A percentile compares a stretch with the other conserved stretches of the same genome.
These are phyloP conservation scores for Erebia epiphron DNA, from an alignment of 2,888 invertebrate species.

Conservation along the genomic window DNA sequence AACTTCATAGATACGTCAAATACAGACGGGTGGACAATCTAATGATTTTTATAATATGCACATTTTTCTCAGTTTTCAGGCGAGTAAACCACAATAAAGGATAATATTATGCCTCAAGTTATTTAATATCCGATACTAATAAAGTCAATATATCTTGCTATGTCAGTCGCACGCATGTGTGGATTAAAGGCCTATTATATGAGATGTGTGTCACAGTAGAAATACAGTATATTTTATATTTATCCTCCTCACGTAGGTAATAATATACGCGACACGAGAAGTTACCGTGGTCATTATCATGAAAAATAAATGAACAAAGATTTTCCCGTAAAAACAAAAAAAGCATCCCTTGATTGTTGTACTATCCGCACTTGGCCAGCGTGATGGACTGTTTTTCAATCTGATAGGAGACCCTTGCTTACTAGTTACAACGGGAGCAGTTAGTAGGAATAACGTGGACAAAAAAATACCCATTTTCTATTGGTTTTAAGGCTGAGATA, in stretches of 20 bases:
- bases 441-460: too few species aligned
- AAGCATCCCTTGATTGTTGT: too few species aligned
- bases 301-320: slow-evolving; percentile 20
- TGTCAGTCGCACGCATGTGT: slow-evolving; percentile 19
- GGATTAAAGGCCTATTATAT: slow-evolving; percentile 22
- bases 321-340: background rate
- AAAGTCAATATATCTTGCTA: slow-evolving; percentile 5
- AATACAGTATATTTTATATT: slow-evolving; percentile 16
- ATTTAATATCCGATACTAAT: background rate
- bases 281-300: slow-evolving; percentile 12
- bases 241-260: slow-evolving; percentile 21
- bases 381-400: too few species aligned
- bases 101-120: background rate
- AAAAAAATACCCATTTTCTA: too few species aligned
- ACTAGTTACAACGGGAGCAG: too few species aligned
- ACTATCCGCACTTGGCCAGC: too few species aligned
- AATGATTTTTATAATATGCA: too few species aligned
- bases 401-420: too few species aligned
- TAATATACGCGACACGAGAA: slow-evolving; percentile 14
- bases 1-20: too few species aligned
- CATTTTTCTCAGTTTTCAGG: too few species aligned
- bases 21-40: too few species aligned
- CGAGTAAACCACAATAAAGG: background rate
- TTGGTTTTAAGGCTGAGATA: too few species aligned
- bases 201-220: slow-evolving; percentile 25